Evolutionary conservation across 2,888 invertebrate genomes (phyloP).

Genomic region (Sipunculus nudus): DNA sequence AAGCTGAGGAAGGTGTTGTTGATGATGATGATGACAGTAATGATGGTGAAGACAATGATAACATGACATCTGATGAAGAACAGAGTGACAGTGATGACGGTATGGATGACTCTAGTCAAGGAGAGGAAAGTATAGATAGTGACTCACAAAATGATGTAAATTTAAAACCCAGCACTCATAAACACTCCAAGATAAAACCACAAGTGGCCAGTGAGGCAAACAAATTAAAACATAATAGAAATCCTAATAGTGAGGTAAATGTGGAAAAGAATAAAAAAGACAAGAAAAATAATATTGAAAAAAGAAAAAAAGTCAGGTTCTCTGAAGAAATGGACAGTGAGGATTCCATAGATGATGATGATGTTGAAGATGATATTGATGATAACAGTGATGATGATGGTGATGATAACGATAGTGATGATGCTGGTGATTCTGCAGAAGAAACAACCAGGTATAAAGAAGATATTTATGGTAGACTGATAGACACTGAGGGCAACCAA

Average conservation of each 20-base stretch:
- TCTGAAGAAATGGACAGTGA: constrained; percentile 5
- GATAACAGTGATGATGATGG: background rate
- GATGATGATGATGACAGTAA: background rate
- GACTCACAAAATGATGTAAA: background rate
- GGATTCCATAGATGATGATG: background rate
- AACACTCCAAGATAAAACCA: too few relatives aligned
- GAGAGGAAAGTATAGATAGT: background rate
- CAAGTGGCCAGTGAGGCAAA: background rate
- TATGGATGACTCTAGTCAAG: background rate
- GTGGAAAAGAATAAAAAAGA: background rate
- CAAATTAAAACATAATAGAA: background rate
- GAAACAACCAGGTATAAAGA: constrained; percentile 68
- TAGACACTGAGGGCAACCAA: constrained; percentile 80
- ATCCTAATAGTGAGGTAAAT: background rate
- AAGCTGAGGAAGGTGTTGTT: background rate
- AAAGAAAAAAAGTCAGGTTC: too few relatives aligned
- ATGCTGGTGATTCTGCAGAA: constrained; percentile 12
- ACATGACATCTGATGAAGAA: constrained; percentile 1
- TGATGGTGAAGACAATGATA: background rate
- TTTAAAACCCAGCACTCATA: too few relatives aligned
- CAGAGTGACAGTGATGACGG: background rate
- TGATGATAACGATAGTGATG: background rate
- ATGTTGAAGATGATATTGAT: constrained; percentile 5
- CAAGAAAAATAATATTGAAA: constrained; percentile 5
- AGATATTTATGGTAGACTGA: constrained; percentile 91